Evolutionary conservation across 2,888 invertebrate genomes (phyloP).

Genomic region (Troides oblongomaculatus): DNA sequence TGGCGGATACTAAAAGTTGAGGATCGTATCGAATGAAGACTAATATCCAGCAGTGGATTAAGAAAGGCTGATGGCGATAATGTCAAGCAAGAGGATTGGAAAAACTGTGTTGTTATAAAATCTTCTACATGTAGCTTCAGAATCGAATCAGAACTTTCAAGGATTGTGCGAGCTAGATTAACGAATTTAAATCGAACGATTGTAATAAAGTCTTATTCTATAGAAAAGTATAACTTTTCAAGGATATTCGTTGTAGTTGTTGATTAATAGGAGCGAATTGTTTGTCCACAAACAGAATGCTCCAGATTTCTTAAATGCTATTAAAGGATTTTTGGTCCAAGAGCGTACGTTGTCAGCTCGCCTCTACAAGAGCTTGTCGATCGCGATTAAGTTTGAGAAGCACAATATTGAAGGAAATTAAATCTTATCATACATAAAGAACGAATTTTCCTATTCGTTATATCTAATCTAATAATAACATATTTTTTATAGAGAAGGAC

Average conservation of each 20-base stretch:
- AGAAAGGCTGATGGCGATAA: too few relatives aligned
- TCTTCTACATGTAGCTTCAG: too few relatives aligned
- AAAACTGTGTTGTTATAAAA: too few relatives aligned
- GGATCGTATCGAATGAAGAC: too few relatives aligned
- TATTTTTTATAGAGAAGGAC: too few relatives aligned
- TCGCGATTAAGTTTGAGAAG: neutral
- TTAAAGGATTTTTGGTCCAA: neutral
- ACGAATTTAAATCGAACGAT: neutral
- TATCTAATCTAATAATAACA: too few relatives aligned
- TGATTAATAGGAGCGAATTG: neutral
- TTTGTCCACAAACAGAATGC: neutral
- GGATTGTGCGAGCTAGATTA: too few relatives aligned
- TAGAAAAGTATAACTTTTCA: neutral
- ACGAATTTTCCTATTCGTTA: too few relatives aligned
- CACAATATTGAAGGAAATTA: constrained; percentile 2
- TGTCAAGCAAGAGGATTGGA: too few relatives aligned
- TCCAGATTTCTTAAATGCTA: neutral
- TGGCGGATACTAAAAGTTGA: too few relatives aligned
- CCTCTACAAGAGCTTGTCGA: neutral
- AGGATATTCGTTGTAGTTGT: neutral
- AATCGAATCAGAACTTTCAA: too few relatives aligned
- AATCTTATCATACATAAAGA: neutral
- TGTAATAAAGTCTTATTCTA: neutral
- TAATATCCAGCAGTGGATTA: too few relatives aligned
- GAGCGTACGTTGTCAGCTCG: neutral